Evolutionary conservation across 2,888 invertebrate species (phyloP).

Genomic region (Platerodrilus igneus): DNA sequence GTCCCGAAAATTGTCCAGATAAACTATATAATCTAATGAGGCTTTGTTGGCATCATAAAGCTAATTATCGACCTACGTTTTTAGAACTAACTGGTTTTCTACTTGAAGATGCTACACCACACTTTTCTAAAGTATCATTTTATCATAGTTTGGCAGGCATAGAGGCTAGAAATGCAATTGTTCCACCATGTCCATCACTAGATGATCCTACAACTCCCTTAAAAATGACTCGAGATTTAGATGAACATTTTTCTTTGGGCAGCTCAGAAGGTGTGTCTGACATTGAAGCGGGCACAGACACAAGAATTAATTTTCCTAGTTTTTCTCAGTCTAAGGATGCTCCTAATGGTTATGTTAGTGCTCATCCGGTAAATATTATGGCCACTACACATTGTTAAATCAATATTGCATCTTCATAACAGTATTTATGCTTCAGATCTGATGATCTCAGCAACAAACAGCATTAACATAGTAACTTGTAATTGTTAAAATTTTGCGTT

Average conservation of each 20-base stretch:
- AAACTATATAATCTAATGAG: constrained; percentile 87
- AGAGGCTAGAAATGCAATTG: constrained; percentile 47
- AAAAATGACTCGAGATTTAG: constrained; percentile 34
- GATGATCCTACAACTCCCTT: constrained; percentile 45
- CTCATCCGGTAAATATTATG: constrained; percentile 42
- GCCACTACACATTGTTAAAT: constrained; percentile 42
- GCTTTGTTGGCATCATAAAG: constrained; percentile 85
- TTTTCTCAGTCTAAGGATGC: constrained; percentile 37
- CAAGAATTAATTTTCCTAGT: constrained; percentile 40
- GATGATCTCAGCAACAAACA: constrained; percentile 28
- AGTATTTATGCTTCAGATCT: constrained; percentile 32
- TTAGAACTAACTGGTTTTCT: constrained; percentile 73
- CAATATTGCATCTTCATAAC: constrained; percentile 22
- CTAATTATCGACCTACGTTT: constrained; percentile 77
- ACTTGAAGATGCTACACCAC: constrained; percentile 57
- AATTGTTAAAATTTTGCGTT: constrained; percentile 31
- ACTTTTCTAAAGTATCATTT: constrained; percentile 60
- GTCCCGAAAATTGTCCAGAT: constrained; percentile 93
- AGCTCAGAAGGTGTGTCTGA: constrained; percentile 36
- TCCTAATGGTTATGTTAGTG: constrained; percentile 45
- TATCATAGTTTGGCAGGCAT: constrained; percentile 57
- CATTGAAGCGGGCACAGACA: constrained; percentile 30
- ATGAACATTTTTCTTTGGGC: constrained; percentile 35
- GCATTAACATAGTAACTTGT: constrained; percentile 19
- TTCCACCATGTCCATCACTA: constrained; percentile 35